A percentile compares a stretch with the other conserved stretches of the same genome.
These are phyloP conservation scores for Eupsilia transversa DNA, from an alignment of 2,888 invertebrate genomes.

Conservation along the genomic window DNA sequence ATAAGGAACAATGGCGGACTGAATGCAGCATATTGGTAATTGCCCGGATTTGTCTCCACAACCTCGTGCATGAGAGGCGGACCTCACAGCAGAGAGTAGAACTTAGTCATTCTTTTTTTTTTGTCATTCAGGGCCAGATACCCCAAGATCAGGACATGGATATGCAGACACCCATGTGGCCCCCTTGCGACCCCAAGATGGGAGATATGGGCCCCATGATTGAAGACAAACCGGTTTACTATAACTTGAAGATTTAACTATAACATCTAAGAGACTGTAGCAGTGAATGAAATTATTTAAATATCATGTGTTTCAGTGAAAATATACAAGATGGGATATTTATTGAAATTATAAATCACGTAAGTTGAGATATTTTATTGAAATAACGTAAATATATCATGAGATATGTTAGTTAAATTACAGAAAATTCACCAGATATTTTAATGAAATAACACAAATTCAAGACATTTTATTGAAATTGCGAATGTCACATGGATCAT, in stretches of 20 bases:
- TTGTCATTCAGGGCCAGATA: slow-evolving; percentile 69
- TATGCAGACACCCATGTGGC: slow-evolving; percentile 76
- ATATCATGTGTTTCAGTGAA: neutral
- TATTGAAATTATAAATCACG: neutral
- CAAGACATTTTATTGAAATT: neutral
- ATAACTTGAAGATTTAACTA: slow-evolving; percentile 78
- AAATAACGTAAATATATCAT: neutral
- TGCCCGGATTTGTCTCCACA: neutral
- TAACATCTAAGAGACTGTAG: neutral
- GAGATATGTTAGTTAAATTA: too few species aligned
- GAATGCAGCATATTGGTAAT: too few species aligned
- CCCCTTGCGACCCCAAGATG: slow-evolving; percentile 78
- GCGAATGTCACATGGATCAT: neutral
- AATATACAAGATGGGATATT: neutral
- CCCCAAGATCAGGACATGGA: slow-evolving; percentile 72
- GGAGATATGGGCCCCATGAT: slow-evolving; percentile 73
- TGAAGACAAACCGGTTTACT: slow-evolving; percentile 80
- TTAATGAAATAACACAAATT: neutral
- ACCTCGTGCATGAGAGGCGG: neutral
- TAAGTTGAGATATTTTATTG: neutral
- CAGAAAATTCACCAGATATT: neutral
- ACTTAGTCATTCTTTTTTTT: neutral
- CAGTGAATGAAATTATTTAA: neutral
- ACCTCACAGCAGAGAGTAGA: neutral
- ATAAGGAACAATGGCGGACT: too few species aligned